These are phyloP conservation scores for Eurois occulta DNA, from an alignment of 2,888 invertebrate species.

Conservation along the genomic window DNA sequence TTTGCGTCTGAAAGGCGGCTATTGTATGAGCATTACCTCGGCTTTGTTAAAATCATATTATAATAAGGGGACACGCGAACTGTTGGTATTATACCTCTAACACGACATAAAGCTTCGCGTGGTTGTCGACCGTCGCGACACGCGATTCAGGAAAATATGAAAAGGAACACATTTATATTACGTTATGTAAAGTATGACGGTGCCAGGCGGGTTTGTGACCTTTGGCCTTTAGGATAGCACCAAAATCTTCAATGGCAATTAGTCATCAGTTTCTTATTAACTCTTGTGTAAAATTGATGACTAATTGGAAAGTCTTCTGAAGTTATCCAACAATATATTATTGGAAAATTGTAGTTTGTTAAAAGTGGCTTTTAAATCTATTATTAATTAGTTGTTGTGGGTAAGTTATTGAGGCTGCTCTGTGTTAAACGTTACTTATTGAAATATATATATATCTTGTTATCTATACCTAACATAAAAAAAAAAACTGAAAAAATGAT, in stretches of 20 bases:
- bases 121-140: constrained; percentile 75
- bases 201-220: constrained; percentile 7
- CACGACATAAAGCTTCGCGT: constrained; percentile 75
- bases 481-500: too few species aligned
- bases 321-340: background rate
- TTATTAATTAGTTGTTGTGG: background rate
- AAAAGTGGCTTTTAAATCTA: background rate
- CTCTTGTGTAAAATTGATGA: background rate
- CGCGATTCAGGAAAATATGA: constrained; percentile 78
- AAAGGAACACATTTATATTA: constrained; percentile 58
- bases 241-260: background rate
- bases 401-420: background rate
- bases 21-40: constrained; percentile 84
- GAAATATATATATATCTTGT: too few species aligned
- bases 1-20: constrained; percentile 81
- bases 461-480: too few species aligned
- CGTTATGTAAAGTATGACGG: constrained; percentile 25
- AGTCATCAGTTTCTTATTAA: background rate
- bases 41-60: constrained; percentile 87
- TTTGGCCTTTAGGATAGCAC: background rate
- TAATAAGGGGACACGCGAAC: constrained; percentile 86
- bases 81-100: constrained; percentile 83
- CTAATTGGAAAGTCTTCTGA: background rate
- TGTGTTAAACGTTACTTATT: background rate
- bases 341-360: background rate